A percentile compares a stretch with the other conserved stretches of the same genome.
phyloP scores from a whole-genome alignment of 2,113 vertebrate species.

The Theristicus caerulescens region DNA sequence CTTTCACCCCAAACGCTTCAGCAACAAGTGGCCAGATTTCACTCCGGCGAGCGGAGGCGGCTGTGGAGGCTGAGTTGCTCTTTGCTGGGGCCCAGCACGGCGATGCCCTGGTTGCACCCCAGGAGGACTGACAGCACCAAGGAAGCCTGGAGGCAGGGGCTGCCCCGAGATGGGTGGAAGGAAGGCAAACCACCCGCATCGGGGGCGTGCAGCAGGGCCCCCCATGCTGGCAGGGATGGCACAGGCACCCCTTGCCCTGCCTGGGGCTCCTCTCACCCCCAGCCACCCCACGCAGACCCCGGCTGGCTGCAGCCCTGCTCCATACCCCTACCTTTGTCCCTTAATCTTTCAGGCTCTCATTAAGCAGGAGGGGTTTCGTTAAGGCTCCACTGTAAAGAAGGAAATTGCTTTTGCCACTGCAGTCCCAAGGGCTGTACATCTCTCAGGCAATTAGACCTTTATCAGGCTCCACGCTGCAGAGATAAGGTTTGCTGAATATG shows the following conservation, averaged over 20 bases:
- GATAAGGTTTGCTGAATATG: neutral
- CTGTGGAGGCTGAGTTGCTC: accelerated
- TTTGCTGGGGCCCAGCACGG: neutral
- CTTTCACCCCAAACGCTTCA: neutral
- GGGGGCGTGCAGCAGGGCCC: accelerated
- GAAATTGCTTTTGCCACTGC: slow-evolving; percentile 29
- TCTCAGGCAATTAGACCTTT: slow-evolving; percentile 9
- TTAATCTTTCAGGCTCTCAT: neutral
- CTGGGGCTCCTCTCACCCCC: neutral
- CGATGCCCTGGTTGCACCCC: accelerated
- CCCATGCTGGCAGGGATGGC: accelerated
- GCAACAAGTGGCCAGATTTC: neutral
- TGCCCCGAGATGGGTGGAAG: neutral
- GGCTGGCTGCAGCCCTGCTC: neutral
- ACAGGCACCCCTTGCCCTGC: neutral
- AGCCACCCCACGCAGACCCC: accelerated
- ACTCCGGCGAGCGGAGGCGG: accelerated
- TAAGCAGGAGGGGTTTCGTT: neutral
- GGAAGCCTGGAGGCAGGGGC: neutral
- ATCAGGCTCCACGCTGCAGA: neutral
- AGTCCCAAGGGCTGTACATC: neutral
- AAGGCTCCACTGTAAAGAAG: neutral
- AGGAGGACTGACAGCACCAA: neutral
- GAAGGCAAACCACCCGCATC: neutral
- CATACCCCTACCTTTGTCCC: neutral